Conservation (phyloP, 2,888 invertebrate species). For the Hypercompe scribonia region DNA sequence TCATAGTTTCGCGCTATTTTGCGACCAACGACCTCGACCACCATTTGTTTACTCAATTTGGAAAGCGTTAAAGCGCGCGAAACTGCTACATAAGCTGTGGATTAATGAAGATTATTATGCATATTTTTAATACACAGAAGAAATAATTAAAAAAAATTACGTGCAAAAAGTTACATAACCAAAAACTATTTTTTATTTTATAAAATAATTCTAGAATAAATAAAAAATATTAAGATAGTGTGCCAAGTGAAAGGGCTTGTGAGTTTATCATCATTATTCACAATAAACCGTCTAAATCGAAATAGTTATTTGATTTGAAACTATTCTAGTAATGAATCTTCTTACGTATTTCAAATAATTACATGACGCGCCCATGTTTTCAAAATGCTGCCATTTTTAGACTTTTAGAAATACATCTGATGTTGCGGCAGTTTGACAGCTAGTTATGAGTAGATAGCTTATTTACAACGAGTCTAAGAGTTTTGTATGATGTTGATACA, state of each 20-base stretch:
- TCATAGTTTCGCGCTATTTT: conserved; percentile 25
- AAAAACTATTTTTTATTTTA: neutral
- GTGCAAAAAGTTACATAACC: neutral
- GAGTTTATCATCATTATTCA: neutral
- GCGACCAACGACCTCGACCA: conserved; percentile 36
- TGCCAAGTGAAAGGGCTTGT: neutral
- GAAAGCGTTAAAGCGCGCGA: conserved; percentile 11
- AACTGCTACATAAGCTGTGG: neutral
- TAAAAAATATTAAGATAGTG: neutral
- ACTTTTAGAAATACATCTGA: too few relatives aligned
- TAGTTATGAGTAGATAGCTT: neutral
- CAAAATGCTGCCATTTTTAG: too few relatives aligned
- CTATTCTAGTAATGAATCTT: neutral
- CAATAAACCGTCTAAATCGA: neutral
- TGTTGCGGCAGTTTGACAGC: too few relatives aligned
- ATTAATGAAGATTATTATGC: neutral
- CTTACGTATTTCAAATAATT: too few relatives aligned
- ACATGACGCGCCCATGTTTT: too few relatives aligned
- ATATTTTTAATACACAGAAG: neutral
- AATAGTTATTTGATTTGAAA: neutral
- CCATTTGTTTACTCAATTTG: conserved; percentile 18
- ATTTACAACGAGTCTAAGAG: neutral
- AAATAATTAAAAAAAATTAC: neutral
- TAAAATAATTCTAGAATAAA: neutral
- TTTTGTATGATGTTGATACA: neutral